Evolutionary conservation across 2,888 invertebrate genomes (phyloP), one percentile per base, ranked within the genome.

Genomic region (Alentia gelatinosa): DNA sequence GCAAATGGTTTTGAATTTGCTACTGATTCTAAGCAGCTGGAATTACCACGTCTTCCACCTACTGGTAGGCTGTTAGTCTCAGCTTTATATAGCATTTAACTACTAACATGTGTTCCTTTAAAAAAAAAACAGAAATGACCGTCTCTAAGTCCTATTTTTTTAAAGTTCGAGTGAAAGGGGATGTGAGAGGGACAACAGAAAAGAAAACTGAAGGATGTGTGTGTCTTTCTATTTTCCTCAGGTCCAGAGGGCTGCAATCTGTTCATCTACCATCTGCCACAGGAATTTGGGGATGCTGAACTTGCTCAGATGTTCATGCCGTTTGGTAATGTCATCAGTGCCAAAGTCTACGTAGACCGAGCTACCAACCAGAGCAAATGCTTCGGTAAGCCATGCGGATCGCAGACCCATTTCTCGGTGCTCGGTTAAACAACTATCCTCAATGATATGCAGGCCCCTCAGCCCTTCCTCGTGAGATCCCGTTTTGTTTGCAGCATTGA

Each of bases 311-410:
- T 99, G 99, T 99, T 99, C 97, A 97, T 99, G 96, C 99, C 99
- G 93, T 99, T 99, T 96, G 99, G 99, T 95, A 99, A 98, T 97
- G 99, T 99, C 96, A 99, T 99, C 97, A 99, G 99, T 97, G 99
- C 99, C 97, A 99, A 99, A 97, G 99, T 99, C 95, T 99, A 99
- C 97, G 99, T 99, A 96, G 99, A 99, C 97, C 98, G 99, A 95
- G 99, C 99, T 56, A 99, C 99, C 96, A 99, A 99, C 97, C 99
- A 99, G 97, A 99, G 99, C 97, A 99, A 99, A 97, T 99, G 99
- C 97, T 99, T 99, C 97, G 99, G 99, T 99, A 97, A 97, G 98
- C 95, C 68, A 23, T 19, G n/a, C n/a, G 83, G 42, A 90, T 90
- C 79, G 63, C 47, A 86, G 47, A 30, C 86, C 42, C 42, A 47